A percentile compares a stretch with the other conserved stretches of the same genome.
These are phyloP conservation scores for Tapirus terrestris DNA, from an alignment of 2,113 vertebrate genomes.

Conservation along the genomic window DNA sequence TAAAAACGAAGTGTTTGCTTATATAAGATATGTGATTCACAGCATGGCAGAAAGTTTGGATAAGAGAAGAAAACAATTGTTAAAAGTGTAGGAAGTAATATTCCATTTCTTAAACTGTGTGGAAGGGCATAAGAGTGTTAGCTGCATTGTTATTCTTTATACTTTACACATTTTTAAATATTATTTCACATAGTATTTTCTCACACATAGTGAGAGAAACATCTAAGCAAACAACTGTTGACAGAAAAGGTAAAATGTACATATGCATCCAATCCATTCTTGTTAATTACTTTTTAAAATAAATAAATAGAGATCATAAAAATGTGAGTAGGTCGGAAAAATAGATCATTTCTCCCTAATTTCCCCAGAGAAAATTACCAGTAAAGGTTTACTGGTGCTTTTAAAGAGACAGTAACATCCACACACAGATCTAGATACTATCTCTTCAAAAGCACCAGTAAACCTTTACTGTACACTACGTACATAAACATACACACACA, in stretches of 20 bases:
- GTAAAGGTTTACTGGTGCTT: constrained; percentile 18
- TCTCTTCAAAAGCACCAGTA: constrained; percentile 20
- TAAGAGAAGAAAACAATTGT: constrained; percentile 59
- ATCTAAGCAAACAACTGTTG: background rate
- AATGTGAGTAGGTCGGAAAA: background rate
- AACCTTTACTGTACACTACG: background rate
- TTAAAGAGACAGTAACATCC: background rate
- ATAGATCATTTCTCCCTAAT: constrained; percentile 38
- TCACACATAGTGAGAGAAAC: constrained; percentile 3
- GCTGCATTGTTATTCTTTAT: background rate
- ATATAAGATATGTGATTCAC: background rate
- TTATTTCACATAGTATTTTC: background rate
- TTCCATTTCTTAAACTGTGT: constrained; percentile 33
- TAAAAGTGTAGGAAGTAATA: background rate
- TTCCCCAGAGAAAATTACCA: constrained; percentile 41
- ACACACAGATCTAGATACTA: background rate
- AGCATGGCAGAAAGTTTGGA: constrained; percentile 38
- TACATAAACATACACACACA: background rate
- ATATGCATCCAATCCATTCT: constrained; percentile 9
- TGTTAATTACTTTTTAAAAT: constrained; percentile 19
- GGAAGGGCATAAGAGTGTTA: background rate
- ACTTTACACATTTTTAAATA: constrained; percentile 37
- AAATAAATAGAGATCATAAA: constrained; percentile 47
- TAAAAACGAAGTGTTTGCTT: constrained; percentile 31
- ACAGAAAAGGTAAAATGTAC: constrained; percentile 8